Conservation (phyloP, 1,140 invertebrate genomes). For the Aphaenogaster ashmeadi region DNA sequence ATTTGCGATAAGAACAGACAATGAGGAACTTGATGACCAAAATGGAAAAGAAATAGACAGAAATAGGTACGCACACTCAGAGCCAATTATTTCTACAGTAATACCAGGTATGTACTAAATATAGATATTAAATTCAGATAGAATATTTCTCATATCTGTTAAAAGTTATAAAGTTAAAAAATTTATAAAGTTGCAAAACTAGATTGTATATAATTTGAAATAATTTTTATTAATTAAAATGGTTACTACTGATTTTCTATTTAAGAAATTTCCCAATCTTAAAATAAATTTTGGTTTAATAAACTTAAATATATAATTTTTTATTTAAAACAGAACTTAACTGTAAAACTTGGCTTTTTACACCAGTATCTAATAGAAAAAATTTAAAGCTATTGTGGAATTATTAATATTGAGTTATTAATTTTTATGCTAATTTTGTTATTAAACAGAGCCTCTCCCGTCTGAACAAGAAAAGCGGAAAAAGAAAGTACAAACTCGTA, state of each 20-base stretch:
- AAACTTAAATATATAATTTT: background rate
- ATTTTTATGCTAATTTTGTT: slow-evolving; percentile 11
- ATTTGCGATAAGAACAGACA: slow-evolving; percentile 96
- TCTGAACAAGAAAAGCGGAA: slow-evolving; percentile 87
- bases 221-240: slow-evolving; percentile 3
- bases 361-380: background rate
- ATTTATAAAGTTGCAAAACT: background rate
- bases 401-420: background rate
- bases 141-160: background rate
- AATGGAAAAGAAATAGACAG: slow-evolving; percentile 81
- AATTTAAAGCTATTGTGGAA: background rate
- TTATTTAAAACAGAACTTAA: slow-evolving; percentile 11
- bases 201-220: background rate
- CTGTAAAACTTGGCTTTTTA: background rate
- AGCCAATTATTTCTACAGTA: slow-evolving; percentile 87
- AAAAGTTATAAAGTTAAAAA: background rate
- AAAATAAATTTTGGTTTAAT: background rate
- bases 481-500: slow-evolving; percentile 88
- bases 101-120: slow-evolving; percentile 77
- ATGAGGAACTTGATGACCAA: slow-evolving; percentile 92
- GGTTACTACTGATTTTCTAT: background rate
- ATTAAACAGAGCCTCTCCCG: slow-evolving; percentile 83
- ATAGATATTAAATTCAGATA: background rate
- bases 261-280: background rate
- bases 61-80: slow-evolving; percentile 84